Base-by-base conservation (phyloP, 1,140 invertebrate species). In the Odontomachus brunneus region DNA sequence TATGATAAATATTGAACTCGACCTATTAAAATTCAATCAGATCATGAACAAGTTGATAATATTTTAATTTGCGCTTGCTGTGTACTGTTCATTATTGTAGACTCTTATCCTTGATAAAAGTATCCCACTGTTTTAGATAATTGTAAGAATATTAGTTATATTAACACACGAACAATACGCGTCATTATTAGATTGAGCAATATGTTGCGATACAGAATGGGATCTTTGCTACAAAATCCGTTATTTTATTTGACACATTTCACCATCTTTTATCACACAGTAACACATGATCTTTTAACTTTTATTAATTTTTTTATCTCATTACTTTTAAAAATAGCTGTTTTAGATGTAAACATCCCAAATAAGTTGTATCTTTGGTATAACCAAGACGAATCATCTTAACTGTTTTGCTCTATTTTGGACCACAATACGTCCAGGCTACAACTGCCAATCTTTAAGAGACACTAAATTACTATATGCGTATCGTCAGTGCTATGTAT, bases 391-490 rank as follows among this genome's bases (percentile, higher is more conserved):
- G 33, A 66, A 69, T 69, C 60, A 78, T 78, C 67, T 67, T 59
- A 83, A 76, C 57, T 84, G 84, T 65, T 88, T 78, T 84, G 69
- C 51, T 85, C 69, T 78, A 66, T 88, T 87, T 89, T 87, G 88
- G 89, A 91, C 85, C 88, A 75, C 69, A 63, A 87, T 86, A 87
- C 84, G 89, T 92, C 91, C 89, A 90, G 88, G 89, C 86, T 90
- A 88, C 63, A 88, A 91, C 89, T 92, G 90, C 91, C 89, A 91
- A 91, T 90, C 71, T 89, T 87, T 85, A 87, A 65, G 74, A 81
- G 44, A 89, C 60, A 74, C 72, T 84, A 69, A 86, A 76, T 83
- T 83, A 75, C 38, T 76, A 78, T 63, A 66, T 82, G 62, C 75
- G 51, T 85, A 73, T 87, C 82, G 84, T 88, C 88, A 88, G 73